Base-by-base conservation (phyloP, 2,113 vertebrate genomes). In the Campylorhamphus procurvoides region DNA sequence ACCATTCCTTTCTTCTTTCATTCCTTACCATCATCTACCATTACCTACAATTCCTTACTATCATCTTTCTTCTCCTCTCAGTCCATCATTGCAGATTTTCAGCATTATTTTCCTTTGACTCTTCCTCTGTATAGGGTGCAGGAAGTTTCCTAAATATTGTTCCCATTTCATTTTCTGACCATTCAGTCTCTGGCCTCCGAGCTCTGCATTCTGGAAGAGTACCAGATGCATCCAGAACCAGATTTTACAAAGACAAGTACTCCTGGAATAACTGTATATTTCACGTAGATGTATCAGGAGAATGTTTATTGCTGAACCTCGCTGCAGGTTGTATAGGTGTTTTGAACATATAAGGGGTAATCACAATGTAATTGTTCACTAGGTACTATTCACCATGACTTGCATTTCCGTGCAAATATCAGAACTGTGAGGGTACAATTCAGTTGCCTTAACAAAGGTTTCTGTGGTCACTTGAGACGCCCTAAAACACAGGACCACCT, bases 51-150 rank as follows among this genome's bases (percentile, higher is more conserved):
- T 37, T 37, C 37, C 37, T 37, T 37, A 37, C 37, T 91, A 63
- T 94, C 82, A 93, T 95, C 87, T 96, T 95, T 96, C 87, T 90
- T 93, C 63, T 82, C 23, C 50, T 75, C 78, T 75, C 64, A 52
- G 90, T 87, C 56, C 56, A 37, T 76, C 75, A 42, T 39, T 66
- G 78, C 68, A 75, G 63, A 67, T 93, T 87, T 94, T 90, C 67
- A 50, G 35, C 31, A 29, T 64, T 62, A 35, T 80, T 96, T 96
- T 88, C 63, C 42, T 88, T 67, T 47, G 56, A 80, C 15, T 93
- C 59, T 84, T 77, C 35, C 29, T 83, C 35, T 6, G 0, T 76
- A 39, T 23, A 56, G 33, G 28, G 22, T 67, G 35, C 27, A 50
- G 50, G 55, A 73, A 82, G 23, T n/a, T 81, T 83, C 47, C 27